Evolutionary conservation across 2,797 vertebrate species (phyloP), one percentile per base, ranked within the genome.

Genomic region (Loris lydekkerianus): DNA sequence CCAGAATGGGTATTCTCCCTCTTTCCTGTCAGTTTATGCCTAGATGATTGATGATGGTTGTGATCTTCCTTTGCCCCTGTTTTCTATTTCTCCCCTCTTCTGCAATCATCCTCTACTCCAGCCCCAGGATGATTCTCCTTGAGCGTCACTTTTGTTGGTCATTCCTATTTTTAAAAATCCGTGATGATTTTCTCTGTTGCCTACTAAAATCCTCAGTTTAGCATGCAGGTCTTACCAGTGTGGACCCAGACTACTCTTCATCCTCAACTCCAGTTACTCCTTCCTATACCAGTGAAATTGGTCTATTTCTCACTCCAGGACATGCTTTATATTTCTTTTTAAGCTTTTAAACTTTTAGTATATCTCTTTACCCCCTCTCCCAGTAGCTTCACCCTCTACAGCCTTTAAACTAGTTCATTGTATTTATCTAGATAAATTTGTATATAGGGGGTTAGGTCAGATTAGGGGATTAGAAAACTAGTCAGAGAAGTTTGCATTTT

Each of bases 381-480:
- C 53, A 81, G 0, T 69, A 46, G 80, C 81, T 84, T 72, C 13
- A 18, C 56, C 23, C 46, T 78, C 49, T 81, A 10, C 84, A 29
- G 87, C 65, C 89, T 92, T 95, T n/a, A 87, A 92, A 43, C 65
- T 14, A 80, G 18, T 87, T 81, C 27, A 73, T 82, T 88, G 92
- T 72, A 70, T 53, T 73, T 76, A 40, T 82, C 21, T 63, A 43
- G 65, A 63, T 78, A 72, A 84, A 88, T 23, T 67, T 69, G 29
- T 56, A 25, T 73, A 34, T 77, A 14, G 25, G 76, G 72, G 60
- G 82, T 87, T 91, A 92, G 73, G 73, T 53, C 69, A 87, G 18
- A 70, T 91, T 83, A 78, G n/a, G 94, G 56, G 34, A 93, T 85
- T 83, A 88, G 63, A 82, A 91, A 88, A 31, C 58, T 93, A 43